Evolutionary conservation across 2,113 vertebrate genomes (phyloP).

Genomic region (Lasiurus cinereus): DNA sequence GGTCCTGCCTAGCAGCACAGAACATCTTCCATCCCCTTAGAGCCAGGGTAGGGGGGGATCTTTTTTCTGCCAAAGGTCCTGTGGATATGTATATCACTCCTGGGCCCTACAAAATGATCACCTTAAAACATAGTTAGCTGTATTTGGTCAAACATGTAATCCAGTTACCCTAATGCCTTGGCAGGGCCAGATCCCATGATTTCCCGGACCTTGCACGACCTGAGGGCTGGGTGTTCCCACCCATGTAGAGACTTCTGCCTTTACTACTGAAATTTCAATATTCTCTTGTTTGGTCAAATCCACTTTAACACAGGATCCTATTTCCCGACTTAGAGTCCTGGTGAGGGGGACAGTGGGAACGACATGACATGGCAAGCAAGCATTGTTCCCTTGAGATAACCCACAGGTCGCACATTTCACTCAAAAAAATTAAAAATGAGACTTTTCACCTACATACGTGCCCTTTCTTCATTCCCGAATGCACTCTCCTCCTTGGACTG

Average conservation of each 20-base stretch:
- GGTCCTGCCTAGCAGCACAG: too few species aligned
- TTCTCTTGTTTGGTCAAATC: neutral
- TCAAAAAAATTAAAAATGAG: neutral
- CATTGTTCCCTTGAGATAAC: neutral
- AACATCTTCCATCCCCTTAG: too few species aligned
- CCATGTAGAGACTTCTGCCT: neutral
- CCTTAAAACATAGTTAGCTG: too few species aligned
- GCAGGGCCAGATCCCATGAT: too few species aligned
- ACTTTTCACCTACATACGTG: neutral
- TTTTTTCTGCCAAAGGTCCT: too few species aligned
- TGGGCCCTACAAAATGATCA: too few species aligned
- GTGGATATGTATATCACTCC: too few species aligned
- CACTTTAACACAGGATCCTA: neutral
- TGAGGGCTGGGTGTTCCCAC: too few species aligned
- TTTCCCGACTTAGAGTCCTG: neutral
- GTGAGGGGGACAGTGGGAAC: neutral
- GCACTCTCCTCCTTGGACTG: neutral
- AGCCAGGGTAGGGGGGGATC: too few species aligned
- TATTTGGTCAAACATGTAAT: too few species aligned
- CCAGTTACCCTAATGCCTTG: too few species aligned
- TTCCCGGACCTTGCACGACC: too few species aligned
- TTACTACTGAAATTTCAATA: neutral
- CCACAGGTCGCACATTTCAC: neutral
- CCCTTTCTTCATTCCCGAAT: neutral
- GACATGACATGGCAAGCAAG: rapidly evolving